Evolutionary conservation across 2,113 vertebrate genomes (phyloP), one percentile per base, ranked within the genome.

Genomic region (Macroglossus sobrinus): DNA sequence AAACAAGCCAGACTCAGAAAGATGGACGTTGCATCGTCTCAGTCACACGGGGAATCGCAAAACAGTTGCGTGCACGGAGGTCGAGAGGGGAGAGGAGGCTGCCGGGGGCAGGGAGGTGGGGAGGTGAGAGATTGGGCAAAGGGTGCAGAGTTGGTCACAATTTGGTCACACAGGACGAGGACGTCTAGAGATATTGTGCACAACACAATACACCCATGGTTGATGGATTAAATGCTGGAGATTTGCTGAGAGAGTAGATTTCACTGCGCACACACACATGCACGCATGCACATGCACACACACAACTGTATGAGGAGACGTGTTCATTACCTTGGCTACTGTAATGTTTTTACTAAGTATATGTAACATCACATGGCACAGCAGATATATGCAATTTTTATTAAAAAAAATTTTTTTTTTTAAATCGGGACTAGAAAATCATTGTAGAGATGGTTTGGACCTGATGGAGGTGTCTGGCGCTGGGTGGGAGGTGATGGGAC

Each of bases 181-280:
- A 0, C 3, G 40, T 10, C 61, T 40, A 10, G 22, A 24, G 50
- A 5, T 11, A 30, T 22, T 2, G 10, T 2, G 24, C 2, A 16
- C 18, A 35, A 30, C 21, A 0, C 16, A 55, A 15, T 13, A 14
- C 22, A 24, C 14, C 40, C 6, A 3, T 3, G 5, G 50, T 15
- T 59, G 28, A 43, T 7, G 16, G 22, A 26, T 0, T 21, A 16
- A 28, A 18, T 30, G 2, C 53, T 30, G 66, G 90, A 24, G 18
- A 50, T 40, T 24, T 16, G 68, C 55, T 24, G 5, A 18, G 33
- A 63, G 53, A 61, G 66, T 19, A 47, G 43, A 40, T n/a, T 35
- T 24, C 66, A 30, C 45, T n/a, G n/a, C n/a, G n/a, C 30, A 16
- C 53, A 71, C n/a, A n/a, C 64, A n/a, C 14, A 53, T 7, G 9